phyloP scores from a whole-genome alignment of 2,113 vertebrate species.

The Panthera leo region DNA sequence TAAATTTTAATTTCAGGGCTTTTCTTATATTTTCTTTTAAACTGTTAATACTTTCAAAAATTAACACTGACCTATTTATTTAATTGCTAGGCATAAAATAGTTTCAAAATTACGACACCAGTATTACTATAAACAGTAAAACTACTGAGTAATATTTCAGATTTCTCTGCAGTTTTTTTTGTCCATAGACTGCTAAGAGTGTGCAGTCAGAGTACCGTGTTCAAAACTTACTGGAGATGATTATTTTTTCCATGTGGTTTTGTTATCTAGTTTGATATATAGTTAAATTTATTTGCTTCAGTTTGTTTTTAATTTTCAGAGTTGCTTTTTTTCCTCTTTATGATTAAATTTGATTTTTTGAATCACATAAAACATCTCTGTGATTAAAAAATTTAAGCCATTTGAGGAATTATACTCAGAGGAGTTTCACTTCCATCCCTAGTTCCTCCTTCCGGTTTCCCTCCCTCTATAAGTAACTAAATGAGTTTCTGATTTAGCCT shows the following conservation, averaged over 20 bases:
- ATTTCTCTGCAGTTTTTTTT: neutral
- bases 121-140: neutral
- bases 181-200: neutral
- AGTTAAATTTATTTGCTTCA: neutral
- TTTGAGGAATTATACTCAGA: neutral
- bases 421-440: neutral
- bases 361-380: neutral
- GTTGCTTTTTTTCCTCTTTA: neutral
- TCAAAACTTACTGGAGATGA: neutral
- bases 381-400: neutral
- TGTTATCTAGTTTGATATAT: neutral
- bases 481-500: neutral
- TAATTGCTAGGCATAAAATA: neutral
- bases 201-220: neutral
- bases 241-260: neutral
- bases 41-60: neutral
- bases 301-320: neutral
- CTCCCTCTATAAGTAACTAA: neutral
- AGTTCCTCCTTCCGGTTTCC: neutral
- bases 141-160: neutral
- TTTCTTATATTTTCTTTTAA: neutral
- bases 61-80: neutral
- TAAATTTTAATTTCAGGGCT: neutral
- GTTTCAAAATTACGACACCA: neutral
- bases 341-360: constrained; percentile 26